phyloP scores from a whole-genome alignment of 37 sponge, comb jelly and placozoan genomes.

The Amphimedon queenslandica region DNA sequence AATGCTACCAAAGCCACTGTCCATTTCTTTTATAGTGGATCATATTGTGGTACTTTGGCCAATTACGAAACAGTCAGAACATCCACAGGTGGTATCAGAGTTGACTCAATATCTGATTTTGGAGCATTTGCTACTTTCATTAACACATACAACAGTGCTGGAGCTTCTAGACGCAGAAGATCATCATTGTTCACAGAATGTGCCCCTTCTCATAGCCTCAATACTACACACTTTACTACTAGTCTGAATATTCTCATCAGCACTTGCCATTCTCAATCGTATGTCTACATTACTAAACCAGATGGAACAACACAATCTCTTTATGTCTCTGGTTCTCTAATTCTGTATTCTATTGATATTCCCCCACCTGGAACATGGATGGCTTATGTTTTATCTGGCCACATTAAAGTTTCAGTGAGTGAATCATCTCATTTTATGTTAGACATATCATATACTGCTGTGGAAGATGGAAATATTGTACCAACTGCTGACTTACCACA shows the following conservation, averaged over 20 bases:
- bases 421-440: neutral
- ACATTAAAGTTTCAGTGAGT: neutral
- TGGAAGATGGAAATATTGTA: neutral
- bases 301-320: neutral
- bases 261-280: neutral
- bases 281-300: neutral
- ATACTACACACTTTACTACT: neutral
- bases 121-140: no score
- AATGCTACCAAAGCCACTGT: neutral
- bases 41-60: no score
- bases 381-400: neutral
- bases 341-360: neutral
- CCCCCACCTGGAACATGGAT: neutral
- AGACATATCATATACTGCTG: neutral
- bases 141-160: no score
- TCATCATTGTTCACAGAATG: neutral
- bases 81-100: neutral
- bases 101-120: neutral
- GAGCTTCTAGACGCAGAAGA: neutral
- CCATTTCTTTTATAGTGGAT: neutral
- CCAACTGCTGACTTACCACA: neutral
- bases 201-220: neutral
- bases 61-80: slow-evolving; percentile 1
- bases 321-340: neutral
- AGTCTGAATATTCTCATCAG: neutral